phyloP scores from a whole-genome alignment of 30 jellyfish, hydroid and myxozoan species.

The Aurelia aurita complex sp. Pacific region DNA sequence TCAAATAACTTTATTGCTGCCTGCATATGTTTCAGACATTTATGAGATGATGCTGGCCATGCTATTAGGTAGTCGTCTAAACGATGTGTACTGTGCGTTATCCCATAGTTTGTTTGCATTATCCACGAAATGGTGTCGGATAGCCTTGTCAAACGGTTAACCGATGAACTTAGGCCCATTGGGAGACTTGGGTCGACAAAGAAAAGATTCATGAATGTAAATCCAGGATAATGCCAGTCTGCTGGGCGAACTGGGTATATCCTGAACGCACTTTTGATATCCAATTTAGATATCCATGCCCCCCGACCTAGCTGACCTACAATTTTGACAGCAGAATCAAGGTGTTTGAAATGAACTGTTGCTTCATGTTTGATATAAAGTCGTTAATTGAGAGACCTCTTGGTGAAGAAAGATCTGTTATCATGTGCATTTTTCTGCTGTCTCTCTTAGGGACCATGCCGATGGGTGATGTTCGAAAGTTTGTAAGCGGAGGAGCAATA shows the following conservation, averaged over 20 bases:
- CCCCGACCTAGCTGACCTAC: too few relatives aligned
- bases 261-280: constrained; percentile 40
- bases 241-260: not conserved
- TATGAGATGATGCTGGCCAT: not conserved
- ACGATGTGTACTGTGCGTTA: not conserved
- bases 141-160: constrained; percentile 1
- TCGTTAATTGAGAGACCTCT: too few relatives aligned
- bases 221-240: constrained; percentile 48
- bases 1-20: not conserved
- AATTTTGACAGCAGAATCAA: too few relatives aligned
- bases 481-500: constrained; percentile 38
- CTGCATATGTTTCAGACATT: not conserved
- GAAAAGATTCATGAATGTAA: constrained; percentile 55
- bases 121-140: not conserved
- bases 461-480: constrained; percentile 50
- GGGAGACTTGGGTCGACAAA: constrained; percentile 71
- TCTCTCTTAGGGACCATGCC: constrained; percentile 75
- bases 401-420: constrained; percentile 45
- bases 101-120: not conserved
- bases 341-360: too few relatives aligned
- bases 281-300: too few relatives aligned
- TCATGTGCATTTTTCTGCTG: constrained; percentile 51
- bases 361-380: too few relatives aligned
- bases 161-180: constrained; percentile 74
- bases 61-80: not conserved